Evolutionary conservation across 2,113 vertebrate species (phyloP), one percentile per base, ranked within the genome.

Genomic region (Mohoua ochrocephala): DNA sequence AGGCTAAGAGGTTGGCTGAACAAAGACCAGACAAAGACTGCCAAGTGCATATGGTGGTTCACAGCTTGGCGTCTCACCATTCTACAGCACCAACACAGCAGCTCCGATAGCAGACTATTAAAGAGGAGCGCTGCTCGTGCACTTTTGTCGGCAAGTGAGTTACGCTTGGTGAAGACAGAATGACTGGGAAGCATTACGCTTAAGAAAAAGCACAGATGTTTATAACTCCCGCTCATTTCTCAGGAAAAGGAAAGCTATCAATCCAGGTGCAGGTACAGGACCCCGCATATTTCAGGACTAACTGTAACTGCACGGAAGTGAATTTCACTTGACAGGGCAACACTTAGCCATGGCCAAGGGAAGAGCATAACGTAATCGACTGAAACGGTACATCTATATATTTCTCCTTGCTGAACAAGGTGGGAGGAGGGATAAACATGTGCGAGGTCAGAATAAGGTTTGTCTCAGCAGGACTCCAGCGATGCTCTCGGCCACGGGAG

Each of bases 1-100:
- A 97, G 96, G 96, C 97, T 97, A 97, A 97, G 96, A 97, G 97
- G 97, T 95, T 97, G 97, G 97, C 97, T 97, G 97, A 97, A 97
- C 97, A 98, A 97, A 97, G 97, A 97, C 96, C 96, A 97, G 97
- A 97, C 97, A 97, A 97, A 97, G 97, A 97, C 96, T 97, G 97
- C 97, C 97, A 97, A 97, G 97, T 98, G 96, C 97, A 98, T 98
- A 98, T 97, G 97, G 97, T 96, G 97, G 96, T 87, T 97, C 97
- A 97, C 97, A 98, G 97, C 97, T 97, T 98, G 97, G 97, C 16
- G 84, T 88, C 97, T 80, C 97, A 94, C 97, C 97, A 97, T 96
- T 94, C 97, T 94, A 86, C 96, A 95, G 96, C 96, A 98, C 97
- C 97, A 97, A 97, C 96, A 75, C 97, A 98, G 97, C 97, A 96